Evolutionary conservation across 2,797 vertebrate genomes (phyloP), one percentile per base, ranked within the genome.

Genomic region (Paratrypauchen microcephalus): DNA sequence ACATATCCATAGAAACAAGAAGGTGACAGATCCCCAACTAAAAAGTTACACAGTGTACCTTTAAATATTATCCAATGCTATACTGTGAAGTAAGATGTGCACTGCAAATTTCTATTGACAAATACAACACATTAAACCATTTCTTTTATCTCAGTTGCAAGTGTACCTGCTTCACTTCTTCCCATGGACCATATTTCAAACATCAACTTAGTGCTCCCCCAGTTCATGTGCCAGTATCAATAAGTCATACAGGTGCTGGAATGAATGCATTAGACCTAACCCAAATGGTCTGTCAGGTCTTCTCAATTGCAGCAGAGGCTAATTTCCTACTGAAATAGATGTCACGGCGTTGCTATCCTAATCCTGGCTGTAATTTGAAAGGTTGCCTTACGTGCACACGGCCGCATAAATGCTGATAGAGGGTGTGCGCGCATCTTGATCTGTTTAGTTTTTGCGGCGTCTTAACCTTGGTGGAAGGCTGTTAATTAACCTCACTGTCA

Each of bases 401-500:
- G 0, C 18, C 50, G 76, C 61, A 4, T 68, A 66, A 39, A 50
- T 41, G 67, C 30, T 36, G 19, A 39, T 18, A 2, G 72, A 30
- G 62, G 73, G 47, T 60, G 66, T 21, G 68, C 39, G 60, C 32
- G 56, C 74, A 70, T 81, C 70, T 83, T 80, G 71, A 82, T 87
- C 73, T 86, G 79, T 89, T 89, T 82, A 64, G 83, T 85, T 87
- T 87, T 88, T 57, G 80, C 86, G 72, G 85, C 80, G 77, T 90
- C 87, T 92, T 93, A 91, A 92, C 93, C 87, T 91, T 85, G 78
- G 84, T 81, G 83, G 90, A 89, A 88, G 86, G 86, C 87, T 88
- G 82, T 91, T 93, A 93, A 94, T 94, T 93, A 93, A 90, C 89
- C 90, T 84, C 66, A 83, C 91, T 89, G 90, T 93, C 92, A 92